Evolutionary conservation across 2,113 vertebrate genomes (phyloP), one percentile per base, ranked within the genome.

Genomic region (Globicephala melas): DNA sequence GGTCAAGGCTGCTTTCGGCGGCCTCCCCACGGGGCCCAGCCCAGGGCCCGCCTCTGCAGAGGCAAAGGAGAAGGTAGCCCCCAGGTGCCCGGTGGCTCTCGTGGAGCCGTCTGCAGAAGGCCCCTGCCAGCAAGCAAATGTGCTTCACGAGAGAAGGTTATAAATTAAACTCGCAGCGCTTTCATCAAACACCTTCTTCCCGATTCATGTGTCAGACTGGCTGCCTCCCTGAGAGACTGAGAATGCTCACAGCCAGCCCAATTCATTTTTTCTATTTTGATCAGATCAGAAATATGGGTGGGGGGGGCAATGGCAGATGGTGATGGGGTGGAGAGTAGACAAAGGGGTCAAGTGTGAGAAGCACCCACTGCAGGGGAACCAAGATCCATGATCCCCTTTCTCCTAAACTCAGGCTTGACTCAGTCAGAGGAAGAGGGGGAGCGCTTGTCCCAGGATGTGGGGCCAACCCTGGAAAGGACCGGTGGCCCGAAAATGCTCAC

Each of bases 181-280:
- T 67, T 93, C 95, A 91, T 77, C 93, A 50, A 71, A 85, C 53
- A 76, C 67, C 91, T 80, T 89, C 65, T 38, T 80, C 81, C 76
- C 55, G 84, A 96, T 94, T 62, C 94, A 76, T 41, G 76, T 76
- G 31, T 83, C 89, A 92, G 63, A 28, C 18, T 33, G 62, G 33
- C 68, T 85, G 80, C 18, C 23, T 90, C 94, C 77, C 92, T 68
- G 47, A n/a, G 65, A 91, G 63, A 80, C 65, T 23, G 21, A 50
- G 10, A 76, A 68, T 47, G 31, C 58, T 91, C 82, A 71, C 12
- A n/a, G 38, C 7, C 12, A 96, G 73, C 47, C 65, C 8, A 3
- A 44, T 26, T 77, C 0, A 14, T 55, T 86, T 63, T 68, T 79
- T 25, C 63, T 31, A 26, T 87, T 84, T 93, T 85, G 47, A 86